Evolutionary conservation across 2,113 vertebrate genomes (phyloP), one percentile per base, ranked within the genome.

Genomic region (Ctenomys sociabilis): DNA sequence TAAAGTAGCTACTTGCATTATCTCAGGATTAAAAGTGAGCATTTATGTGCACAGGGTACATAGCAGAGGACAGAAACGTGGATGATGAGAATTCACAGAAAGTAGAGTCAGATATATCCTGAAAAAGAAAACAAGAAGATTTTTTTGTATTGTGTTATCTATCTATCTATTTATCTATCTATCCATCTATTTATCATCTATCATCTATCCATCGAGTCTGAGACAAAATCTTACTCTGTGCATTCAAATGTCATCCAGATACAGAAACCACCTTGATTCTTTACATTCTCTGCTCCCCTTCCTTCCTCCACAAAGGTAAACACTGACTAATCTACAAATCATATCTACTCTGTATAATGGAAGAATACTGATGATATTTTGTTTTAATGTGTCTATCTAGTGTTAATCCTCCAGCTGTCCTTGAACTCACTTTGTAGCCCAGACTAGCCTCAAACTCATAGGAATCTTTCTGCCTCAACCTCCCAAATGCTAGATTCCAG

Each of bases 101-200:
- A 43, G 5, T 54, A 82, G 16, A 35, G 26, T 73, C 81, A 80
- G 85, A 49, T 45, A 35, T 40, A 85, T 80, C 37, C 32, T 40
- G n/a, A 21, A 32, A 66, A 37, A 9, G 66, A 77, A 87, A 66
- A 64, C 61, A 37, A n/a, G 83, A 16, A 61, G 17, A 49, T 37
- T 82, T 85, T 82, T 85, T 94, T 68, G 5, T 37, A 22, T 80
- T 95, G 66, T 66, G 24, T 83, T 16, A 43, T 93, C 54, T 63
- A 52, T n/a, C 64, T 54, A 16, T 17, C 11, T 87, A 52, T 93
- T 45, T 63, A 70, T n/a, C 66, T 66, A 66, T 66, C 30, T 30
- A 64, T 64, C 30, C 13, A 30, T 68, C 16, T 68, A 68, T 68
- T 17, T 68, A 68, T 16, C 57, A 59, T 59, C 57, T 59, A 19